Evolutionary conservation across 1,140 invertebrate species (phyloP).

Genomic region (Neuroterus valhalla): DNA sequence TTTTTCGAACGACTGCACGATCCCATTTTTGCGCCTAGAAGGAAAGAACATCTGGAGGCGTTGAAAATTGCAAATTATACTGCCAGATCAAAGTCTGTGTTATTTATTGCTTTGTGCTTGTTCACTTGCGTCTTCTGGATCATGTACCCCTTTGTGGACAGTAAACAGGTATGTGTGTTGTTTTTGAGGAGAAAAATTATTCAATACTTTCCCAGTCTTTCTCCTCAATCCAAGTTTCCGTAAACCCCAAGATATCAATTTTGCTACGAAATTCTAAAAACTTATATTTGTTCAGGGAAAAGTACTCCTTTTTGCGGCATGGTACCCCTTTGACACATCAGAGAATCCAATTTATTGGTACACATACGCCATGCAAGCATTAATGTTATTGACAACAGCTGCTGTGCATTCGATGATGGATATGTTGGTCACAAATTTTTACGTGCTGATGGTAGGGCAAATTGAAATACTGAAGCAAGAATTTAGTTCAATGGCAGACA

Average conservation of each 20-base stretch:
- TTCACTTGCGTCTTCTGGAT: constrained; percentile 9
- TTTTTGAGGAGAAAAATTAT: neutral
- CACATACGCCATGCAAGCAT: neutral
- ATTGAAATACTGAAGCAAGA: constrained; percentile 5
- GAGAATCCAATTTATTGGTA: neutral
- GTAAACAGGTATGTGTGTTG: neutral
- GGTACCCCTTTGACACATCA: constrained; percentile 6
- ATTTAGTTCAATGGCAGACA: neutral
- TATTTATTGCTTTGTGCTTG: constrained; percentile 5
- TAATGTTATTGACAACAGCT: constrained; percentile 6
- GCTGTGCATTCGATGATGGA: neutral
- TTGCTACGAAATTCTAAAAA: too few species aligned
- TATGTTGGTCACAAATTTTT: constrained; percentile 6
- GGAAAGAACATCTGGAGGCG: neutral
- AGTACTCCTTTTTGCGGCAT: neutral
- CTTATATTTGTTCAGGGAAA: neutral
- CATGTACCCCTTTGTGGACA: constrained; percentile 15
- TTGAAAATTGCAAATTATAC: neutral
- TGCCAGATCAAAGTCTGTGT: neutral
- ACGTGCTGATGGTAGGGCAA: constrained; percentile 1
- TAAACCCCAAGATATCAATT: too few species aligned
- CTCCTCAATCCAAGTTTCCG: too few species aligned
- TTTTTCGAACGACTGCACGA: neutral
- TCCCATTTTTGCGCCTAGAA: constrained; percentile 5
- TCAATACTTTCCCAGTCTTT: too few species aligned